phyloP scores from a whole-genome alignment of 2,113 vertebrate genomes.

The Acinonyx jubatus region DNA sequence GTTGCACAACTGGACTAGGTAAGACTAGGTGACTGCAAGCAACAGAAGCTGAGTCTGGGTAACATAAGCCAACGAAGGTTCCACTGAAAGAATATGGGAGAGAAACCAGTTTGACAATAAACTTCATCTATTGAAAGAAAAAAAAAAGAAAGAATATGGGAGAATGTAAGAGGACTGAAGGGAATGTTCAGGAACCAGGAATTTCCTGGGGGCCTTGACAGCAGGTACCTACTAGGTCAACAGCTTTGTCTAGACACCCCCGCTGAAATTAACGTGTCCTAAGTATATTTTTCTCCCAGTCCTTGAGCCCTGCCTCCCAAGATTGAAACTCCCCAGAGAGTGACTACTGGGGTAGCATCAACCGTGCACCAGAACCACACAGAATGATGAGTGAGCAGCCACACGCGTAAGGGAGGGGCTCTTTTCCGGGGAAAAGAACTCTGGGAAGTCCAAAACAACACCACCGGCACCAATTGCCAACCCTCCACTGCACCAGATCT shows the following conservation, averaged over 20 bases:
- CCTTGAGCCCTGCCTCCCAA: background rate
- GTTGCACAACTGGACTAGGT: background rate
- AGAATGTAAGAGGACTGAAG: background rate
- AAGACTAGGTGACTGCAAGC: background rate
- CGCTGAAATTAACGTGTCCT: background rate
- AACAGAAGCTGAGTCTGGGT: background rate
- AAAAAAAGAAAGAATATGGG: background rate
- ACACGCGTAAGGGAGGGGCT: background rate
- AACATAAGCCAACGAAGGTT: background rate
- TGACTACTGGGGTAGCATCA: too few species aligned
- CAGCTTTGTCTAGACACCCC: background rate
- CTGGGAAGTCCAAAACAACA: background rate
- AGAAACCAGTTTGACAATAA: too few species aligned
- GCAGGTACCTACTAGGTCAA: background rate
- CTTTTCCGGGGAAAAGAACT: background rate
- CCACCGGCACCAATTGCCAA: background rate
- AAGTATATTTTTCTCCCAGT: background rate
- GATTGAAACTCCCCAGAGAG: background rate
- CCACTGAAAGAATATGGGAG: background rate
- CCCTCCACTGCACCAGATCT: too few species aligned
- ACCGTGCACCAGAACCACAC: too few species aligned
- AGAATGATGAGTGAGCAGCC: background rate
- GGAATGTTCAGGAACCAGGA: background rate
- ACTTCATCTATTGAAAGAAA: too few species aligned
- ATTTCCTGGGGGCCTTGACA: background rate